A percentile compares a stretch with the other conserved stretches of the same genome.
phyloP scores from a whole-genome alignment of 2,797 vertebrate genomes.

The Phyllotis vaccarum region DNA sequence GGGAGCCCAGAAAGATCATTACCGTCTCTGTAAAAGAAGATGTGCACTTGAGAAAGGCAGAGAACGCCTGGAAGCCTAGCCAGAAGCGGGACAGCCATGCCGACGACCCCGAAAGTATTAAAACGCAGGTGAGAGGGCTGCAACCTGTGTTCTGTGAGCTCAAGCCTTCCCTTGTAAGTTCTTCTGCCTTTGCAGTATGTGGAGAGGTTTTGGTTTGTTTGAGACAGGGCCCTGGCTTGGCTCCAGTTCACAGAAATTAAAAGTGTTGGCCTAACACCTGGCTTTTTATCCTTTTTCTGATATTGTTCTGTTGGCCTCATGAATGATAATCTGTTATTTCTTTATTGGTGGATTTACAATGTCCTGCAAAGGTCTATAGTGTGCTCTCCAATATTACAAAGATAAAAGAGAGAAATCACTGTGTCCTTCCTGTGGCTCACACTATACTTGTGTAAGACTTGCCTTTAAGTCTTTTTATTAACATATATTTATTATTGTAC shows the following conservation, averaged over 20 bases:
- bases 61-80: constrained; percentile 98
- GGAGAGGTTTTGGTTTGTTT: background rate
- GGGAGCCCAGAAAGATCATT: constrained; percentile 97
- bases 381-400: background rate
- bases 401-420: background rate
- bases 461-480: background rate
- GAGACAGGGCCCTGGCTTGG: background rate
- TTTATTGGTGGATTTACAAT: background rate
- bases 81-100: constrained; percentile 92
- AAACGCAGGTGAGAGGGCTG: constrained; percentile 91
- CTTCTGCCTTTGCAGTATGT: background rate
- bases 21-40: constrained; percentile 95
- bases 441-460: background rate
- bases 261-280: background rate
- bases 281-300: background rate
- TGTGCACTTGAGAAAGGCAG: constrained; percentile 96
- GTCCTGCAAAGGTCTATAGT: too few relatives aligned
- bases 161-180: background rate
- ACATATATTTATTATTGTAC: background rate
- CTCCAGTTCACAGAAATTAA: background rate
- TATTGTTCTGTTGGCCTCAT: constrained; percentile 3
- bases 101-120: constrained; percentile 91
- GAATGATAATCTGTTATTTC: constrained; percentile 56
- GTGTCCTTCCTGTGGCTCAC: background rate
- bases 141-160: too few relatives aligned